These are phyloP conservation scores for Asteroscopus sphinx DNA, from an alignment of 2,888 invertebrate species.

Conservation along the genomic window DNA sequence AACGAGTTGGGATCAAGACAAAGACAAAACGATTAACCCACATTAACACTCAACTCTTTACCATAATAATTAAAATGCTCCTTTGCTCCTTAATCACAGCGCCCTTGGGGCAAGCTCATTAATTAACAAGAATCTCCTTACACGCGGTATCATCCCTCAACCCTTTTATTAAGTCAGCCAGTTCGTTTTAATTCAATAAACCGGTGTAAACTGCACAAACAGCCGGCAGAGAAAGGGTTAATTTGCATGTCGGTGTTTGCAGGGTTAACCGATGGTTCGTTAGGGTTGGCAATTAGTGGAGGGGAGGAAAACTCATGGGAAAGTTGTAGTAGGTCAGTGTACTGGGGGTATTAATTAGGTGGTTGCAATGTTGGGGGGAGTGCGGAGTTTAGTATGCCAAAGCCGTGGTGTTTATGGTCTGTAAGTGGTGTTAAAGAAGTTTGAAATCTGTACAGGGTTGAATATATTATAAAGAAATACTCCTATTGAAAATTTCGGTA, in stretches of 20 bases:
- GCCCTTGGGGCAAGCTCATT: constrained; percentile 80
- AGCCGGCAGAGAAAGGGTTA: constrained; percentile 86
- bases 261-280: constrained; percentile 88
- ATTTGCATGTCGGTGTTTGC: constrained; percentile 87
- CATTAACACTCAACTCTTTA: constrained; percentile 74
- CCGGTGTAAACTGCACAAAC: constrained; percentile 84
- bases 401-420: not conserved
- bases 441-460: not conserved
- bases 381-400: not conserved
- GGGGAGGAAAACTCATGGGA: constrained; percentile 84
- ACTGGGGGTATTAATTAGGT: constrained; percentile 41
- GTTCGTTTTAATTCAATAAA: constrained; percentile 86
- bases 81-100: constrained; percentile 81
- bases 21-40: constrained; percentile 62
- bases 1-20: constrained; percentile 42
- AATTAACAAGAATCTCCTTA: constrained; percentile 83
- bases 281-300: constrained; percentile 86
- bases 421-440: not conserved
- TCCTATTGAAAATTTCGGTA: no score
- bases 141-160: constrained; percentile 84
- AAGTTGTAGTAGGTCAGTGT: constrained; percentile 85
- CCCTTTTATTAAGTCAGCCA: constrained; percentile 76
- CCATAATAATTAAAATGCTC: constrained; percentile 77
- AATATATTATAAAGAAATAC: no score
- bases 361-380: constrained; percentile 25